Evolutionary conservation across 2,888 invertebrate genomes (phyloP), one percentile per base, ranked within the genome.

Genomic region (Tachina grossa): DNA sequence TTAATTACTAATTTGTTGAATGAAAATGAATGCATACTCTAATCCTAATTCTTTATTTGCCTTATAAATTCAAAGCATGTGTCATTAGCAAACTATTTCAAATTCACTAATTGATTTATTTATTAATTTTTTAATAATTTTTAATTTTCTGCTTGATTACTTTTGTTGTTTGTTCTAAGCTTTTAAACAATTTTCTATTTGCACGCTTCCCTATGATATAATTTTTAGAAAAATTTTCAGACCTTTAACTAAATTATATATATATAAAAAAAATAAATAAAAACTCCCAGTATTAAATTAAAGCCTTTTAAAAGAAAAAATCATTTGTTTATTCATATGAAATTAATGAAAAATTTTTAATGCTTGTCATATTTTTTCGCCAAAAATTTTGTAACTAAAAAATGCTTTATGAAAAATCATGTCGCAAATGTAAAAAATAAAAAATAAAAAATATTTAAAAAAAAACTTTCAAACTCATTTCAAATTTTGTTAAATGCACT

Each of bases 231-330:
- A 13, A 16, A 41, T 59, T 41, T 57, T 19, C 16, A 39, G 45
- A 71, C 59, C 16, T 31, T 79, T 39, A 53, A 69, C 16, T 69
- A 55, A 51, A 61, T 53, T 59, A 57, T 10, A n/a, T 31, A 8
- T n/a, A 16, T 22, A 66, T 19, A 14, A n/a, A 9, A n/a, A 63
- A 41, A 77, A 22, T 22, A 47, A 16, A 61, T 6, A 31, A 31
- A 31, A 78, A 55, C 79, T 79, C 79, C 79, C 79, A 79, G 79
- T 79, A 79, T 71, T 31, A 55, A 71, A 6, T 19, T 13, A 49
- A 61, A 53, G 3, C 8, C 2, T 31, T 31, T 31, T 0, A 31
- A 68, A 19, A n/a, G 31, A 72, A 31, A 31, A 31, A 31, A 6
- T 6, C 6, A 6, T 31, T 31, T 11, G 9, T 11, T 49, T 43